Percentiles rank a stretch among this genome's conserved stretches.
phyloP scores from a whole-genome alignment of 2,888 invertebrate genomes.

The Pandemis heparana region DNA sequence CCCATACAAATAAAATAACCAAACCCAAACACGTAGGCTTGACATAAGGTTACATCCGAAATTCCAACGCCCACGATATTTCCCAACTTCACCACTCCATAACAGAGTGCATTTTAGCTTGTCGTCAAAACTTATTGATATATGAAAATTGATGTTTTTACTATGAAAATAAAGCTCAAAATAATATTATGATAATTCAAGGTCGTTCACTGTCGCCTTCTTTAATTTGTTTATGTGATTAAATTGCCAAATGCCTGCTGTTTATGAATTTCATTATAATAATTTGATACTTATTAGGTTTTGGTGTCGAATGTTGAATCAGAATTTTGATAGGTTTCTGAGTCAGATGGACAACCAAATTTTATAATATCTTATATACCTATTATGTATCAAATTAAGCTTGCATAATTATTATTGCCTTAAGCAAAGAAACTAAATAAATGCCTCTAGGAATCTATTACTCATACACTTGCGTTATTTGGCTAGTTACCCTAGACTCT shows the following conservation, averaged over 20 bases:
- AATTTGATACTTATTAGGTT: conserved; percentile 27
- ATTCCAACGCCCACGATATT: conserved; percentile 49
- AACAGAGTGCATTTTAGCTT: conserved; percentile 36
- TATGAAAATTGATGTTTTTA: conserved; percentile 21
- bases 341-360: conserved; percentile 21
- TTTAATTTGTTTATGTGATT: conserved; percentile 49
- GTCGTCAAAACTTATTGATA: not conserved
- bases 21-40: conserved; percentile 50
- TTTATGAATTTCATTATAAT: conserved; percentile 33
- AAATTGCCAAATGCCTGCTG: conserved; percentile 46
- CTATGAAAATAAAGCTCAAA: conserved; percentile 33
- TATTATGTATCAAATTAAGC: not conserved
- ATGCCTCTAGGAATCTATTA: too few species aligned
- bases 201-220: conserved; percentile 51
- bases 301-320: conserved; percentile 24
- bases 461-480: too few species aligned
- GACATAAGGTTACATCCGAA: conserved; percentile 52
- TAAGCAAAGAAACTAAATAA: too few species aligned
- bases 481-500: too few species aligned
- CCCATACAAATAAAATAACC: conserved; percentile 50
- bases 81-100: conserved; percentile 25
- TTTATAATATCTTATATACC: not conserved
- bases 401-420: too few species aligned
- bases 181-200: conserved; percentile 46
- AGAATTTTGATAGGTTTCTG: conserved; percentile 13